Evolutionary conservation across 2,888 invertebrate genomes (phyloP).

Genomic region (Harpalus rufipes): DNA sequence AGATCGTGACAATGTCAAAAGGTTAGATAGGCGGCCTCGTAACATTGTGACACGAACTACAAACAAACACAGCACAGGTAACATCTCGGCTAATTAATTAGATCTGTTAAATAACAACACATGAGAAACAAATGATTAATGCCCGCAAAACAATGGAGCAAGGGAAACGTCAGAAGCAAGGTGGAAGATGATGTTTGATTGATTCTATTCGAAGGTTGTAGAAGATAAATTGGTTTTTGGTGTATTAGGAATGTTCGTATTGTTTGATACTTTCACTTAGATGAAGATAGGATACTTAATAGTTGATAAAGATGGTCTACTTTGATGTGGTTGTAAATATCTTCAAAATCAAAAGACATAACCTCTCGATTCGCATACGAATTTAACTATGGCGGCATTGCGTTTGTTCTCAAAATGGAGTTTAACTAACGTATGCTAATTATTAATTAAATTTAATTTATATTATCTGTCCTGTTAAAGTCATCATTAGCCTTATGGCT

Average conservation of each 20-base stretch:
- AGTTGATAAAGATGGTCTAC: background rate
- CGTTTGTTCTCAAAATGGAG: too few species aligned
- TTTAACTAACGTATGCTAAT: too few species aligned
- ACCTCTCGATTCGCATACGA: too few species aligned
- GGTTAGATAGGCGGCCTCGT: conserved; percentile 11
- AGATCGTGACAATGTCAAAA: conserved; percentile 46
- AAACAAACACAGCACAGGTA: background rate
- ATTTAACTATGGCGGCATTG: too few species aligned
- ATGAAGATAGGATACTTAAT: background rate
- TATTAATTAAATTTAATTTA: too few species aligned
- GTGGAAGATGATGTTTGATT: conserved; percentile 23
- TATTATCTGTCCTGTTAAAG: too few species aligned
- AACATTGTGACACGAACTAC: conserved; percentile 47
- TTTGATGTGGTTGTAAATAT: background rate
- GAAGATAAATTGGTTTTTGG: conserved; percentile 27
- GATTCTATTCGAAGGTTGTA: conserved; percentile 10
- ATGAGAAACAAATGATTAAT: conserved; percentile 44
- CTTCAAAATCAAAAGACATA: too few species aligned
- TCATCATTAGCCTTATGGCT: too few species aligned
- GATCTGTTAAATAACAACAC: conserved; percentile 28
- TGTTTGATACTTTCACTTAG: conserved; percentile 31
- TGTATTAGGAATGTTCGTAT: conserved; percentile 22
- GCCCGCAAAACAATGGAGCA: conserved; percentile 22
- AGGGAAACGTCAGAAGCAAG: conserved; percentile 3
- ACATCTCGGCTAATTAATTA: conserved; percentile 19